Percentiles rank a stretch among this genome's conserved stretches.
phyloP scores from a whole-genome alignment of 2,888 invertebrate species.

The Harmothoe impar region DNA sequence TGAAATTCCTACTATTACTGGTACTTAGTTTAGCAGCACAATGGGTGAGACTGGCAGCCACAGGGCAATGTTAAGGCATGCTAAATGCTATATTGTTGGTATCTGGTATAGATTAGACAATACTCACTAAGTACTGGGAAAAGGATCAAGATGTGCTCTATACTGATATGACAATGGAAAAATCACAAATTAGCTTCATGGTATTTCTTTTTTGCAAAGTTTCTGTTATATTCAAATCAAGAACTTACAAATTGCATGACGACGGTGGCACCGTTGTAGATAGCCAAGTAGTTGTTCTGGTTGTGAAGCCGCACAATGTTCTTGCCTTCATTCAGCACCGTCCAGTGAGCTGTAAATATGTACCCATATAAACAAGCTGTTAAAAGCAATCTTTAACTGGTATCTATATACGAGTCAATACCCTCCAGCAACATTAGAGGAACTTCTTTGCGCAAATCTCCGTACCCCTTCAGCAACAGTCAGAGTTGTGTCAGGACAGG shows the following conservation, averaged over 20 bases:
- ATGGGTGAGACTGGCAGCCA: too few relatives aligned
- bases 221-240: background rate
- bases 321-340: slow-evolving; percentile 80
- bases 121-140: background rate
- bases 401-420: too few relatives aligned
- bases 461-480: too few relatives aligned
- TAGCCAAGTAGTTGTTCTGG: slow-evolving; percentile 81
- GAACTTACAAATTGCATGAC: slow-evolving; percentile 76
- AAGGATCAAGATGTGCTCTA: background rate
- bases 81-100: too few relatives aligned
- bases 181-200: background rate
- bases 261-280: slow-evolving; percentile 76
- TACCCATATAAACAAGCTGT: too few relatives aligned
- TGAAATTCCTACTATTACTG: too few relatives aligned
- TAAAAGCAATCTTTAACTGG: too few relatives aligned
- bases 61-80: too few relatives aligned
- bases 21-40: too few relatives aligned
- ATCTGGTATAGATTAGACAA: background rate
- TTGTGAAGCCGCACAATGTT: slow-evolving; percentile 81
- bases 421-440: too few relatives aligned
- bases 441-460: too few relatives aligned
- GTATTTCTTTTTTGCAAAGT: background rate
- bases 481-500: too few relatives aligned
- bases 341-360: slow-evolving; percentile 79
- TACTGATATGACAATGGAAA: background rate